Evolutionary conservation across 2,797 vertebrate genomes (phyloP).

Genomic region (Pangasius macronema): DNA sequence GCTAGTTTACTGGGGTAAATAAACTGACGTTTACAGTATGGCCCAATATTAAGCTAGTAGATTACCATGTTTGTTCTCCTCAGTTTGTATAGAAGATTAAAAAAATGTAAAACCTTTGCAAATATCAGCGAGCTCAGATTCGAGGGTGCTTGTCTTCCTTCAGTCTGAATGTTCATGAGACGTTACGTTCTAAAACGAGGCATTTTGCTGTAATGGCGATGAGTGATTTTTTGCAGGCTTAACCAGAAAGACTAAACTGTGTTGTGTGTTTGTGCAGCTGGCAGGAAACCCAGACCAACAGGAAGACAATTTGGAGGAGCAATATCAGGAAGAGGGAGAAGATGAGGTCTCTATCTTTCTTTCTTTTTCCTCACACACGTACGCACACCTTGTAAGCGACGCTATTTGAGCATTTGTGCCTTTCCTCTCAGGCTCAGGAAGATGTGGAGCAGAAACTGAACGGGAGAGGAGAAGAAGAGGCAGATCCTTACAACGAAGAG

Average conservation of each 20-base stretch:
- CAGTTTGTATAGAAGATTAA: background rate
- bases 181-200: background rate
- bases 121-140: background rate
- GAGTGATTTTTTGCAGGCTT: no score
- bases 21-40: background rate
- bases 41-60: background rate
- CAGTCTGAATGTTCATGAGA: background rate
- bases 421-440: slow-evolving; percentile 82
- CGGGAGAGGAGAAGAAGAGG: slow-evolving; percentile 80
- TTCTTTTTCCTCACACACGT: background rate
- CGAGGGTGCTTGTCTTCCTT: background rate
- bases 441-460: slow-evolving; percentile 86
- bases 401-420: background rate
- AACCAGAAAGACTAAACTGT: background rate
- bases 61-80: background rate
- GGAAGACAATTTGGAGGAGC: slow-evolving; percentile 91
- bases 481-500: slow-evolving; percentile 86
- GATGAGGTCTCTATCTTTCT: slow-evolving; percentile 81
- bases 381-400: background rate
- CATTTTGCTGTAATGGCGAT: no score
- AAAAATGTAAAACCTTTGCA: background rate
- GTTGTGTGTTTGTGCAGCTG: slow-evolving; percentile 75
- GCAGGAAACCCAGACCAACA: slow-evolving; percentile 97
- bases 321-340: slow-evolving; percentile 94
- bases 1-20: background rate